Conservation (phyloP, 1,140 invertebrate genomes). For the Ptiloglossa arizonensis region DNA sequence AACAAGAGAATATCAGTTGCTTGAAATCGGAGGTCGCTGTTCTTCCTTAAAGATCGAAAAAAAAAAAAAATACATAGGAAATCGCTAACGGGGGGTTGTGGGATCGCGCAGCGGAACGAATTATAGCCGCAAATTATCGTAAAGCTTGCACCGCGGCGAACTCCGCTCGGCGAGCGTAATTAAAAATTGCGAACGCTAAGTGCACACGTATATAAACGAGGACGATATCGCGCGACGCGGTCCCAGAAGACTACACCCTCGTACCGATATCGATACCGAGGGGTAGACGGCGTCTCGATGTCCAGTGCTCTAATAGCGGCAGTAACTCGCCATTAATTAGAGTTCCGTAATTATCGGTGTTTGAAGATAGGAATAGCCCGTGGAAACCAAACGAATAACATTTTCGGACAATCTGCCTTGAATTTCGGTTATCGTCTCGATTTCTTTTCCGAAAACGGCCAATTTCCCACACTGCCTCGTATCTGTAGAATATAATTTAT, state of each 20-base stretch:
- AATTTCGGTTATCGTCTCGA: no score
- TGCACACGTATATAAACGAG: conserved; percentile 41
- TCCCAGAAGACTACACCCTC: not conserved
- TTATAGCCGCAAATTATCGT: conserved; percentile 44
- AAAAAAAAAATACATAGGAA: not conserved
- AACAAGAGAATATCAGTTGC: no score
- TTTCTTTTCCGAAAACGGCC: no score
- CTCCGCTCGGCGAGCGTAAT: conserved; percentile 1
- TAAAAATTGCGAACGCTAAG: conserved; percentile 51
- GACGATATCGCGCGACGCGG: not conserved
- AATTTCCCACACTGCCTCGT: no score
- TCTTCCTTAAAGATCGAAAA: no score
- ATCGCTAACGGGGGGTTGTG: not conserved
- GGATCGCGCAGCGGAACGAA: not conserved
- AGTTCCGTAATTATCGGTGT: conserved; percentile 17
- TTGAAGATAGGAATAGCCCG: not conserved
- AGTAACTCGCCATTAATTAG: conserved; percentile 20
- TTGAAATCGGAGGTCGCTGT: no score
- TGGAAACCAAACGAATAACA: no score
- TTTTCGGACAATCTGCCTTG: no score
- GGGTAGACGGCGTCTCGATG: not conserved
- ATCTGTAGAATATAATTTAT: no score
- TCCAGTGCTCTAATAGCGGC: not conserved
- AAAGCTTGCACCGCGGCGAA: conserved; percentile 15
- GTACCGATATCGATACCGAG: conserved; percentile 19